Base-by-base conservation (phyloP, 2,888 invertebrate species). In the Hypercompe scribonia region DNA sequence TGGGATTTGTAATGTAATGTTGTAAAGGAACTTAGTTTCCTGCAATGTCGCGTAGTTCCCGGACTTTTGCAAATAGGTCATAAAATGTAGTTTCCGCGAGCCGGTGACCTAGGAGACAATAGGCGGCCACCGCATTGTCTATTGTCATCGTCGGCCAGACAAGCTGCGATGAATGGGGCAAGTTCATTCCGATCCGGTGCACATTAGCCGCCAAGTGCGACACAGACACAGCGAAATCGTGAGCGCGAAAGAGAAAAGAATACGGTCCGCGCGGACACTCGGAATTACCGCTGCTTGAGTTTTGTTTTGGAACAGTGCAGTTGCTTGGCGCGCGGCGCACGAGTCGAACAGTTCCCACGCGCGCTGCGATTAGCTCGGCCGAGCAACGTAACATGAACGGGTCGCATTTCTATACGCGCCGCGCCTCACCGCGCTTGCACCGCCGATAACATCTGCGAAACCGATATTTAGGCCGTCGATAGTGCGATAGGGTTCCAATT, bases 371-470 rank as follows among this genome's bases (percentile, higher is more conserved):
- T 78, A 76, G 78, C 78, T 82, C 83, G 71, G 72, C 83, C 78
- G 84, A 81, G 80, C 75, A 80, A 76, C 85, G 88, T 88, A 90
- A 89, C 90, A 94, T 93, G 93, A 88, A 84, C 91, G 89, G 86
- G 86, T 90, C 90, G 90, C 91, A 90, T 92, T 91, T 88, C 91
- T 90, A 86, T 90, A 89, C 89, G 91, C 91, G 91, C 90, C 89
- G 90, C 89, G 90, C 88, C 88, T 91, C 90, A 88, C 86, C 90
- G 84, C 89, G 83, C 86, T 85, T 81, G 84, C 88, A 81, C 81
- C 79, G 78, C 86, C 91, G 94, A 94, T 95, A 94, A 93, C 91
- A 93, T 94, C 93, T 91, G 93, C 92, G 88, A 93, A 93, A 91
- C 90, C 88, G 92, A 95, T 94, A 95, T 92, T 92, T 89, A 90